Evolutionary conservation across 2,113 vertebrate species (phyloP), one percentile per base, ranked within the genome.

Genomic region (Podarcis cretensis): DNA sequence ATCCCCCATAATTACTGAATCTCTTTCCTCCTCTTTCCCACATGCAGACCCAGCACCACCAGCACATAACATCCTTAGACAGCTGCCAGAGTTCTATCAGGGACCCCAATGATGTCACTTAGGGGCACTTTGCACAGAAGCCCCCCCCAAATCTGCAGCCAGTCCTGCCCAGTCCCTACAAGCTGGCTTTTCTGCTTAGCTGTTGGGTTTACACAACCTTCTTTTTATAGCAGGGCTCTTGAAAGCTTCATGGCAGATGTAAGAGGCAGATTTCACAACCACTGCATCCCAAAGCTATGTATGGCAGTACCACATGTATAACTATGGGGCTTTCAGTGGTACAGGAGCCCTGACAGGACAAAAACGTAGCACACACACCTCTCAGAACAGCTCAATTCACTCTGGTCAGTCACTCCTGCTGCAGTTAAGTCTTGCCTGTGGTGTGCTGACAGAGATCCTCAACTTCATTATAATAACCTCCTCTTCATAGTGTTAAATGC

Each of bases 1-100:
- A 87, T 91, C 40, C 71, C 30, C 59, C 16, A 37, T 77, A 88
- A 93, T 40, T 91, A 3, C 85, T 92, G 7, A n/a, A 68, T 85
- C 68, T 90, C 84, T 91, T 85, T 65, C 7, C 23, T 86, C 43
- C 83, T 90, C 21, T 63, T 87, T 85, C 43, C 35, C 48, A 59
- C 32, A 37, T 87, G 4, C 73, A 75, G 71, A 1, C 14, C 18
- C 30, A 21, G 69, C 32, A 85, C 35, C 32, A 75, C 35, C 54
- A 76, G 48, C 35, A 37, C 4, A 35, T 21, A 14, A 8, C 43
- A 48, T 69, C 43, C 65, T 66, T 63, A 63, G n/a, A 54, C 68
- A 54, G 40, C 12, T 23, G 16, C 43, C 5, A 1, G 20, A 18
- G 13, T 32, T 1, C 79, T 14, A 57, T 4, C 18, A 35, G 18